A percentile compares a stretch with the other conserved stretches of the same genome.
These are phyloP conservation scores for Dinocampus coccinellae DNA, from an alignment of 2,888 invertebrate genomes.

Conservation along the genomic window DNA sequence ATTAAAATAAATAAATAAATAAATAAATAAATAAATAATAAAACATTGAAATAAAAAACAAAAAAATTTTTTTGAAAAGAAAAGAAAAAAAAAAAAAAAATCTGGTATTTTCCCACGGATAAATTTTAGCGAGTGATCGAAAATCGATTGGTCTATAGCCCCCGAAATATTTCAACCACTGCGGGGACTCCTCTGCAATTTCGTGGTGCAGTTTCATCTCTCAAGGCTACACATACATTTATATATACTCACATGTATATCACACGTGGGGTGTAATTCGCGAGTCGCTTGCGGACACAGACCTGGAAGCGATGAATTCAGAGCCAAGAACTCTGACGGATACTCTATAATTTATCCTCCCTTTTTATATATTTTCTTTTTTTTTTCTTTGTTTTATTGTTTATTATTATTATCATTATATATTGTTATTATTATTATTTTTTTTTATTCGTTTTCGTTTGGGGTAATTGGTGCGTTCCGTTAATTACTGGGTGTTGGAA, in stretches of 20 bases:
- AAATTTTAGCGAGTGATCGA: conserved; percentile 7
- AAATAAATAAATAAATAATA: conserved; percentile 28
- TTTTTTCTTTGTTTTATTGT: too few species aligned
- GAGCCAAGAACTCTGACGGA: conserved; percentile 39
- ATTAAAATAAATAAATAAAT: background rate
- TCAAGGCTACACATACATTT: conserved; percentile 15
- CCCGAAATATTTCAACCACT: conserved; percentile 19
- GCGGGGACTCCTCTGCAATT: conserved; percentile 20
- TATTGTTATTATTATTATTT: too few species aligned
- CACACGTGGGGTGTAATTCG: conserved; percentile 43
- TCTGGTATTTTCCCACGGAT: background rate
- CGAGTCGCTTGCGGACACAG: conserved; percentile 39
- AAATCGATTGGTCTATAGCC: conserved; percentile 21
- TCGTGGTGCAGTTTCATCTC: background rate
- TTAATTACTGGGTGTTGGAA: conserved; percentile 57
- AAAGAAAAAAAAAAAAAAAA: background rate
- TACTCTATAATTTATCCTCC: conserved; percentile 62
- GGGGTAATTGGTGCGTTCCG: conserved; percentile 57
- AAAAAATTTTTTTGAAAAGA: background rate
- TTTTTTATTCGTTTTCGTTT: conserved; percentile 47
- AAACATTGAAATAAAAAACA: conserved; percentile 12
- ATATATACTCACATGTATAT: conserved; percentile 6
- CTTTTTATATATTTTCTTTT: too few species aligned
- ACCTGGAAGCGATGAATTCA: conserved; percentile 36
- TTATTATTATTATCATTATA: too few species aligned